Evolutionary conservation across 2,888 invertebrate species (phyloP).

Genomic region (Dascillus cervinus): DNA sequence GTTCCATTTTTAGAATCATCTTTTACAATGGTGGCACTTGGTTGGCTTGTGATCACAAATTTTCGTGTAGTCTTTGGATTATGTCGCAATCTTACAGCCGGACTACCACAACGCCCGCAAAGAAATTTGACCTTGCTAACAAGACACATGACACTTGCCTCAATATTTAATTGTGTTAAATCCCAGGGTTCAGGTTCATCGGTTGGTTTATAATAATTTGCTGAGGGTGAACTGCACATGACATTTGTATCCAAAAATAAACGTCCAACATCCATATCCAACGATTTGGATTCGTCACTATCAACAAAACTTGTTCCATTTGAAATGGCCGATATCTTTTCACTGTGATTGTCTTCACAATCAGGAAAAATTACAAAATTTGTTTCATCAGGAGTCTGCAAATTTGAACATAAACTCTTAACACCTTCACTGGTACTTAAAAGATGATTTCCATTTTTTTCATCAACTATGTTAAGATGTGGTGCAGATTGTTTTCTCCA

Average conservation of each 20-base stretch:
- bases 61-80: slow-evolving; percentile 29
- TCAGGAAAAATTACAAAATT: slow-evolving; percentile 53
- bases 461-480: slow-evolving; percentile 20
- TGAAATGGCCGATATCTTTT: slow-evolving; percentile 6
- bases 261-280: slow-evolving; percentile 32
- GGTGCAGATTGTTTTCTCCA: slow-evolving; percentile 44
- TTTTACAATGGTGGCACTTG: slow-evolving; percentile 21
- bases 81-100: slow-evolving; percentile 58
- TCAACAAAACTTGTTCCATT: slow-evolving; percentile 19
- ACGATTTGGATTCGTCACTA: slow-evolving; percentile 22
- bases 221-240: slow-evolving; percentile 54
- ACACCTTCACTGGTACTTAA: slow-evolving; percentile 39
- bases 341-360: slow-evolving; percentile 40
- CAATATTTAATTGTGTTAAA: slow-evolving; percentile 76
- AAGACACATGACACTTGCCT: slow-evolving; percentile 80
- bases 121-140: slow-evolving; percentile 76
- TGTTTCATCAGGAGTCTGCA: slow-evolving; percentile 40
- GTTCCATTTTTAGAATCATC: slow-evolving; percentile 22
- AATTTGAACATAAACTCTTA: slow-evolving; percentile 30
- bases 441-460: slow-evolving; percentile 23
- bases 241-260: slow-evolving; percentile 48
- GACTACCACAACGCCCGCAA: slow-evolving; percentile 65
- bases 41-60: slow-evolving; percentile 26
- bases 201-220: slow-evolving; percentile 70
- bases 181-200: slow-evolving; percentile 83